Evolutionary conservation across 2,888 invertebrate species (phyloP), one percentile per base, ranked within the genome.

Genomic region (Onchidella celtica): DNA sequence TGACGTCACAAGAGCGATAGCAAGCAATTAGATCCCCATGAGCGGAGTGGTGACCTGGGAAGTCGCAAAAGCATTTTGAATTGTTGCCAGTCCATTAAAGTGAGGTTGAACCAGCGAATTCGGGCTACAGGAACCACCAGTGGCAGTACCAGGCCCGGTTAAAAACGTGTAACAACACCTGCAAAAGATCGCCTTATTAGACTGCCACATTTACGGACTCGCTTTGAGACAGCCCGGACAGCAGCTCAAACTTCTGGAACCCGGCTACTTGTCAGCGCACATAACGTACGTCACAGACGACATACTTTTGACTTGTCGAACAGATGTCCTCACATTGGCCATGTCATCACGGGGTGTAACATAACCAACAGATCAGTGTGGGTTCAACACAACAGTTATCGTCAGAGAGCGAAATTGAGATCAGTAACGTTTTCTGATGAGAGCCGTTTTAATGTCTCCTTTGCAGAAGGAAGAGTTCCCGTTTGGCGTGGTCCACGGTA

Each of bases 361-460:
- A n/a, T 11, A 57, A 29, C 21, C n/a, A 72, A 57, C 57, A 72
- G 55, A 72, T 14, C 32, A 1, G 32, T 36, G 27, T 57, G 55
- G 57, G 38, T 40, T 14, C 32, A 14, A 57, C 21, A 11, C 6
- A 34, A 57, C 57, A 24, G 36, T n/a, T 40, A 6, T 40, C 57
- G 3, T 57, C 57, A 55, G 36, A 70, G n/a, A 4, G 21, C 21
- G 9, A 47, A 70, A 34, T 74, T 24, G 61, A 34, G 61, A 61
- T 74, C 74, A 14, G 24, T 27, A 17, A 24, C 61, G 59, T 74
- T 74, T 59, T 74, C 74, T 38, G 74, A 34, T 36, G 34, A 74
- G 34, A 74, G 27, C 38, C 38, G 74, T 34, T 74, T 74, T 59
- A 74, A 34, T 61, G 61, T 74, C 36, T 36, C 14, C 1, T 76